Conservation (phyloP, 2,113 vertebrate species). For the Pyrgilauda ruficollis region DNA sequence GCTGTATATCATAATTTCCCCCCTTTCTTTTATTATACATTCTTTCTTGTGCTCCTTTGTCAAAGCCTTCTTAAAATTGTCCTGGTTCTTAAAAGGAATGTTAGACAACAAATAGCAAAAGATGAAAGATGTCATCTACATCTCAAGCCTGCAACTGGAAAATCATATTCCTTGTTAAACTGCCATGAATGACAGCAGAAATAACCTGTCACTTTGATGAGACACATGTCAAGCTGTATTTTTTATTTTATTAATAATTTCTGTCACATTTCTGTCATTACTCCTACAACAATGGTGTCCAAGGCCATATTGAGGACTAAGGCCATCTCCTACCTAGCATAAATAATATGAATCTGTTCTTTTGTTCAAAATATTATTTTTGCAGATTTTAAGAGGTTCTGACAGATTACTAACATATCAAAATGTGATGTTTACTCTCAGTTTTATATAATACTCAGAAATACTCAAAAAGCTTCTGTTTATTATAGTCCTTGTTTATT, state of each 20-base stretch:
- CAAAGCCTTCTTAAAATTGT: background rate
- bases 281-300: background rate
- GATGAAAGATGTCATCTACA: background rate
- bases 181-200: slow-evolving; percentile 11
- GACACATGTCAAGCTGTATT: background rate
- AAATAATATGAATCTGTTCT: background rate
- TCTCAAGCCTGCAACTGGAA: background rate
- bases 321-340: background rate
- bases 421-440: background rate
- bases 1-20: background rate
- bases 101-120: background rate
- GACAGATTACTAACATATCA: background rate
- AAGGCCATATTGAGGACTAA: background rate
- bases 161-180: background rate
- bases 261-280: background rate
- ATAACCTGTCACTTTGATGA: background rate
- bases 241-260: background rate
- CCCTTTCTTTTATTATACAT: background rate
- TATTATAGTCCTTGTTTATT: background rate
- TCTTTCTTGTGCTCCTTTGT: background rate
- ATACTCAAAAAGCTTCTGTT: background rate
- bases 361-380: background rate
- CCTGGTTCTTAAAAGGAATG: background rate
- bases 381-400: background rate
- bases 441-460: background rate